Evolutionary conservation across 2,888 invertebrate species (phyloP), one percentile per base, ranked within the genome.

Genomic region (Eupithecia subfuscata): DNA sequence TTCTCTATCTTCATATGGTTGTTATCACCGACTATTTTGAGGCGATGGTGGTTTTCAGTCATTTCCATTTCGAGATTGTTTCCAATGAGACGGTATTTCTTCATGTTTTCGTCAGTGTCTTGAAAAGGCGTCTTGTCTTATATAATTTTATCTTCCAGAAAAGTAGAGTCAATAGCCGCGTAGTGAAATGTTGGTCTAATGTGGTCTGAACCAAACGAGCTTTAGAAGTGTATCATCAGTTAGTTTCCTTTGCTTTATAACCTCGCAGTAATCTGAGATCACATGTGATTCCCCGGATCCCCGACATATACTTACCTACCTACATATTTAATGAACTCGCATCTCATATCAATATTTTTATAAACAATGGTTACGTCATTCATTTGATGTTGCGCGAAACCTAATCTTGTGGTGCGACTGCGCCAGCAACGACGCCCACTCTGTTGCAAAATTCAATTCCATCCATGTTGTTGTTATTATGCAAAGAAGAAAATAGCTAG

Each of bases 21-120:
- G 74, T 88, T 86, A 67, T 87, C 81, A 8, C 90, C 90, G 52
- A 87, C 78, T 69, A 90, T 87, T 75, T 84, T 85, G 68, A 89
- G 78, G n/a, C 76, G 80, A 72, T 84, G 79, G 60, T 80, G 80
- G 78, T 90, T 90, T 74, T 85, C 82, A 4, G 76, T 76, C 79
- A 89, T 83, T 73, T 86, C 84, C 80, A 90, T 84, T 68, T 83
- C 83, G 73, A 89, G 82, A 79, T 88, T 86, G 75, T 84, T 86
- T 14, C 88, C 89, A 18, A 82, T 77, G 18, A 90, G 65, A 7
- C 81, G 79, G 79, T 87, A 88, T 73, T 85, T 86, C 82, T 89
- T 87, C 87, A 88, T 89, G 69, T 68, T 72, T 6, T 22, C 22
- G 11, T 40, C 22, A 25, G 14, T 43, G 43, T 14, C 14, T 60